Conservation (phyloP, 2,113 vertebrate species). For the Rostratula benghalensis region DNA sequence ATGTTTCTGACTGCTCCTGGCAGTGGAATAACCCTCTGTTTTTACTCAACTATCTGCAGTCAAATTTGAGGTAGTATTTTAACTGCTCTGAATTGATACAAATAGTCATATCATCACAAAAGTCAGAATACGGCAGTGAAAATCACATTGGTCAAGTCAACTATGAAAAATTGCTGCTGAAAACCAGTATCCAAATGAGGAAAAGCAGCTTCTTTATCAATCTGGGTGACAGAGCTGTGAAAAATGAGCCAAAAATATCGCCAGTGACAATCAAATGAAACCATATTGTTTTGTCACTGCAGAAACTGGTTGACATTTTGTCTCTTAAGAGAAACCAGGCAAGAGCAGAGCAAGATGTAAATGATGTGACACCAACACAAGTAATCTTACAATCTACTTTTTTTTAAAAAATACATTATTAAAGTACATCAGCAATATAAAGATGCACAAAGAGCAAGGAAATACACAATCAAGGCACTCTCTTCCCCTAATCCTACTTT, state of each 20-base stretch:
- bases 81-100: background rate
- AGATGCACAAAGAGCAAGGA: background rate
- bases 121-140: background rate
- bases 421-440: background rate
- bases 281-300: background rate
- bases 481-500: background rate
- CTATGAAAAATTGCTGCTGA: background rate
- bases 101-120: background rate
- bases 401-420: background rate
- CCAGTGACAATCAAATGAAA: background rate
- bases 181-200: background rate
- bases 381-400: background rate
- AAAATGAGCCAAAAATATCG: constrained; percentile 7
- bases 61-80: background rate
- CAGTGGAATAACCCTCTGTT: background rate
- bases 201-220: background rate
- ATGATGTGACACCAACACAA: background rate
- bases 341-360: background rate
- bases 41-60: background rate
- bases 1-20: background rate
- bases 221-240: background rate
- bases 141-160: background rate
- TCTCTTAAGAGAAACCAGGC: background rate
- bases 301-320: background rate
- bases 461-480: background rate